Percentiles rank a stretch among this genome's conserved stretches.
Evolutionary conservation across 2,113 vertebrate species (phyloP).

Genomic region (Gasterosteus nipponicus): DNA sequence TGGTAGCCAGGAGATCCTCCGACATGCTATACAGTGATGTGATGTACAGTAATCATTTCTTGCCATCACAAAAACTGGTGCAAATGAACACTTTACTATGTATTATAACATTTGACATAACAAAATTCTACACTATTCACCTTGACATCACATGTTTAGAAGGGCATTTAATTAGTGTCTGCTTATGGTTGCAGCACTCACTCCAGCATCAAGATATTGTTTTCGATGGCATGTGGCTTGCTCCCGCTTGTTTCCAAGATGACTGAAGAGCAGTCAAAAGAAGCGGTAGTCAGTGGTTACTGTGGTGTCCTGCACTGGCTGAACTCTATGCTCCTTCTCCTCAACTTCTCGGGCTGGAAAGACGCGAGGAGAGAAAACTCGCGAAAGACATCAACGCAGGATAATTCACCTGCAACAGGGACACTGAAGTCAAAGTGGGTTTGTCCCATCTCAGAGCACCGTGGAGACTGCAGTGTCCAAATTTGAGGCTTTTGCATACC

Average conservation of each 20-base stretch:
- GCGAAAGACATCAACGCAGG: constrained; percentile 82
- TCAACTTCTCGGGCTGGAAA: constrained; percentile 83
- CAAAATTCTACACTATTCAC: not conserved
- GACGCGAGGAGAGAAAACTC: constrained; percentile 86
- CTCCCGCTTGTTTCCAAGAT: constrained; percentile 14
- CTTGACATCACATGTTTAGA: constrained; percentile 6
- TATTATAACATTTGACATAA: not conserved
- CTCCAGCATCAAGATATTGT: constrained; percentile 2
- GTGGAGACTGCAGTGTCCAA: not conserved
- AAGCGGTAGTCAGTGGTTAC: constrained; percentile 10
- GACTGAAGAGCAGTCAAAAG: not conserved
- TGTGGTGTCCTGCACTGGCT: constrained; percentile 65
- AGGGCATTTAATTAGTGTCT: not conserved
- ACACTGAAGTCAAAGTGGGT: constrained; percentile 45
- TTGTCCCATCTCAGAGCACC: not conserved
- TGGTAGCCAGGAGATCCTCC: not conserved
- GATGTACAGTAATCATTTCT: not conserved
- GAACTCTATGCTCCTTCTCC: constrained; percentile 77
- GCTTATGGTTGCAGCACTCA: not conserved
- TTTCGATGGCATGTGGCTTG: not conserved
- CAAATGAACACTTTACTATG: constrained; percentile 5
- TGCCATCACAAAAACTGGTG: not conserved
- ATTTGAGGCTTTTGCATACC: not conserved
- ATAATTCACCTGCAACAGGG: constrained; percentile 81
- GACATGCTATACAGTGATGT: not conserved